Percentiles rank a stretch among this genome's conserved stretches.
Evolutionary conservation across 2,113 vertebrate species (phyloP).

Genomic region (Micronycteris hirsuta): DNA sequence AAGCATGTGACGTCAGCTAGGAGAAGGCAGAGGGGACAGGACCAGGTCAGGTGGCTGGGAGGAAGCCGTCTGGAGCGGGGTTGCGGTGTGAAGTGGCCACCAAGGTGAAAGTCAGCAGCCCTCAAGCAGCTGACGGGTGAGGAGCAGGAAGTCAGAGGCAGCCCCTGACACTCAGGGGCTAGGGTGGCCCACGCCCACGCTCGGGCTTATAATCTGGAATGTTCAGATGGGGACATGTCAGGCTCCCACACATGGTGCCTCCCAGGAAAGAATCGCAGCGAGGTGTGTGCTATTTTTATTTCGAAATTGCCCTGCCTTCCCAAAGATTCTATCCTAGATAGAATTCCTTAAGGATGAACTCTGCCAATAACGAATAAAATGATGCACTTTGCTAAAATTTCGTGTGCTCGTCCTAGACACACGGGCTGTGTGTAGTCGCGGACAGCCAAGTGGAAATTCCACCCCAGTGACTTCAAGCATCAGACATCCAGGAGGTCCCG

Average conservation of each 20-base stretch:
- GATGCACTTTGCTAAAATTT: not conserved
- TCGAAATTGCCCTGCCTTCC: not conserved
- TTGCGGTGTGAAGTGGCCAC: not conserved
- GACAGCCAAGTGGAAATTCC: not conserved
- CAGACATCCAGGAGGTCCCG: not conserved
- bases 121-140: not conserved
- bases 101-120: not conserved
- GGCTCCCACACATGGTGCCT: accelerated
- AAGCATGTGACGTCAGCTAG: not conserved
- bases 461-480: not conserved
- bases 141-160: not conserved
- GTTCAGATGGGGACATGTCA: not conserved
- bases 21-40: not conserved
- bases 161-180: not conserved
- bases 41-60: not conserved
- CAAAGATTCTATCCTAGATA: not conserved
- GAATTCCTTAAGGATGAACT: not conserved
- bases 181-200: too few species aligned
- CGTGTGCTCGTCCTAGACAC: not conserved
- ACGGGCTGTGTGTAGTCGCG: not conserved
- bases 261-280: not conserved
- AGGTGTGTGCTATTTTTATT: not conserved
- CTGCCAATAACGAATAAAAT: not conserved
- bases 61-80: not conserved
- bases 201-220: not conserved